Evolutionary conservation across 2,888 invertebrate genomes (phyloP), one percentile per base, ranked within the genome.

Genomic region (Dusona sp.): DNA sequence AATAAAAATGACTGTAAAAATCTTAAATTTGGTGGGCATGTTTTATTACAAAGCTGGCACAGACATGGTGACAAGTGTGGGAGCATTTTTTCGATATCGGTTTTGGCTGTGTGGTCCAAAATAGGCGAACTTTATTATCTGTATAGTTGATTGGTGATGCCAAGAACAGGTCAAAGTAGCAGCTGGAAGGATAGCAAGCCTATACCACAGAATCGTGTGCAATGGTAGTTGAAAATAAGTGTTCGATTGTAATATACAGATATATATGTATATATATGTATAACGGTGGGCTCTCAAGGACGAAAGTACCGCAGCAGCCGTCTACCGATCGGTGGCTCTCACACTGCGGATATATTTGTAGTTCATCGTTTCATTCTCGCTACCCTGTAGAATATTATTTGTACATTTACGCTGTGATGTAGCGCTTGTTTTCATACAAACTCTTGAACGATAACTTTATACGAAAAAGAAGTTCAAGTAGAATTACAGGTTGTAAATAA

Each of bases 221-320:
- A 54, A 77, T 72, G n/a, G n/a, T 68, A 54, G 83, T 72, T 75
- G 61, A 36, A 36, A 36, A 64, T 64, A 22, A 29, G 48, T 79
- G 45, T 54, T 51, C 45, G 64, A 48, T 77, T 75, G 29, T 45
- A 11, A 65, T 64, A 57, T 74, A 81, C 68, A 36, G 25, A 68
- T 48, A 82, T 57, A 29, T 83, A 42, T 42, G 42, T 48, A 68
- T 48, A 82, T 57, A 29, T 83, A 42, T 42, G 42, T 48, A 33
- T 29, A 33, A 79, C 38, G n/a, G 64, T 42, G 72, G 64, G 33
- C 78, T 51, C 57, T 83, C 83, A 87, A 87, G 87, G 87, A 79
- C 83, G 85, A 87, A 87, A 87, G 83, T 78, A 80, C 85, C 83
- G 87, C 85, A 87, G 85, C 82, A 85, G 57, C 67, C 73, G 67